Conservation (phyloP, 2,888 invertebrate species). For the Hetaerina titia region DNA sequence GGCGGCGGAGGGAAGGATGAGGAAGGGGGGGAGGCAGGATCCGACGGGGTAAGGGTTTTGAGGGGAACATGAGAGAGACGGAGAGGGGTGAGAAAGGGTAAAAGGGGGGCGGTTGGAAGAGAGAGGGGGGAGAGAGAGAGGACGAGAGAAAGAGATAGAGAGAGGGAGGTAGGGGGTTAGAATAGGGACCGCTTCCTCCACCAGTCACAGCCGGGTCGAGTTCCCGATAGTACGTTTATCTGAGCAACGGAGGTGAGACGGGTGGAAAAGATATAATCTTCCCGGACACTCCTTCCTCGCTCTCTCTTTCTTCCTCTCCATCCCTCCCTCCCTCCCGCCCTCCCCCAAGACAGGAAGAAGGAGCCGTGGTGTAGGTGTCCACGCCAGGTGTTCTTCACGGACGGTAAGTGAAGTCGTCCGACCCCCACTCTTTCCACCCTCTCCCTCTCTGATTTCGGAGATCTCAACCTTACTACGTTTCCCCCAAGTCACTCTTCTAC, state of each 20-base stretch:
- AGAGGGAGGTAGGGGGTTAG: not conserved
- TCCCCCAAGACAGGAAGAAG: not conserved
- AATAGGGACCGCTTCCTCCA: conserved; percentile 14
- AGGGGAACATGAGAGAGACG: not conserved
- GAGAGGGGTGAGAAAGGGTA: not conserved
- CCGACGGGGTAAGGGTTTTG: not conserved
- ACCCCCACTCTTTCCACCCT: not conserved
- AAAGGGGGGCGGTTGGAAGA: not conserved
- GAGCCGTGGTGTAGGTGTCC: not conserved
- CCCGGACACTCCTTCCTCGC: not conserved
- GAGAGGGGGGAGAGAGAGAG: not conserved
- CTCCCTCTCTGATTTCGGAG: no score
- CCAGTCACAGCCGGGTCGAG: conserved; percentile 62
- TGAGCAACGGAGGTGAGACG: not conserved
- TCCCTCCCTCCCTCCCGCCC: not conserved
- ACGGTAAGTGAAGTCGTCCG: not conserved
- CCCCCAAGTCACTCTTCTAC: no score
- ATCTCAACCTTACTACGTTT: no score
- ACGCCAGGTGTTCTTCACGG: not conserved
- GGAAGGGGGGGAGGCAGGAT: not conserved
- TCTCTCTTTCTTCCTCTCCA: not conserved
- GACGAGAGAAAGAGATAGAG: not conserved
- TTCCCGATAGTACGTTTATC: conserved; percentile 8
- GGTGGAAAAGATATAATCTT: not conserved
- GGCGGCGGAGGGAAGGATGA: not conserved